Evolutionary conservation across 2,888 invertebrate genomes (phyloP).

Genomic region (Thyatira batis): DNA sequence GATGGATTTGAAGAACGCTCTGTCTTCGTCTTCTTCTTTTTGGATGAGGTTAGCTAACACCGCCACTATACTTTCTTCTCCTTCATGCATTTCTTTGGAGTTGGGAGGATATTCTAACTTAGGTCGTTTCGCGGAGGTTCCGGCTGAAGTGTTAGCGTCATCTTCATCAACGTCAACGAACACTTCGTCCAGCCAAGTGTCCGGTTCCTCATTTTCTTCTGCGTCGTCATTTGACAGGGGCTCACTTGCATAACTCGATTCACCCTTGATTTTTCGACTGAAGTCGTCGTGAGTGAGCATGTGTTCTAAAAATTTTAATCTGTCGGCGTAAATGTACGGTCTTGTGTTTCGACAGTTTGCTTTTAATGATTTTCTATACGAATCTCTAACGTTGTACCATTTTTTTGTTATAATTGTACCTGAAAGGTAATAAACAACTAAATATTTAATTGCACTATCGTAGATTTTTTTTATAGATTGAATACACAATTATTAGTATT

Average conservation of each 20-base stretch:
- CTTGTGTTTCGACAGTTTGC: conserved; percentile 17
- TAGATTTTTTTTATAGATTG: no score
- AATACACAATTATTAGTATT: no score
- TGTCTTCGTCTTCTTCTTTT: conserved; percentile 66
- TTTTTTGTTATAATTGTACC: conserved; percentile 48
- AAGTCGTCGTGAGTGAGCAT: conserved; percentile 9
- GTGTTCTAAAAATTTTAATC: conserved; percentile 49
- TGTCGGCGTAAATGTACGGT: conserved; percentile 52
- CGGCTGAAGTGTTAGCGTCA: conserved; percentile 5
- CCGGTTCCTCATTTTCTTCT: conserved; percentile 32
- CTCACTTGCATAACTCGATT: conserved; percentile 14
- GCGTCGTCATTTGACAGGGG: conserved; percentile 25
- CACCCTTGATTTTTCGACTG: conserved; percentile 13
- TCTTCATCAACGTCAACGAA: conserved; percentile 44
- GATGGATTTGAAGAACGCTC: conserved; percentile 64
- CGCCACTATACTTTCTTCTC: conserved; percentile 40
- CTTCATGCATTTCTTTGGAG: conserved; percentile 10
- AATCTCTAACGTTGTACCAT: conserved; percentile 57
- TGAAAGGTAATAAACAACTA: conserved; percentile 24
- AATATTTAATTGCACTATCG: no score
- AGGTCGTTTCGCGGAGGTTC: conserved; percentile 24
- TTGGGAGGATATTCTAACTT: conserved; percentile 31
- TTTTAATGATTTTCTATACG: conserved; percentile 32
- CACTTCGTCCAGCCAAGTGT: conserved; percentile 50
- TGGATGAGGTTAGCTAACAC: conserved; percentile 53